Percentiles rank a stretch among this genome's conserved stretches.
phyloP scores from a whole-genome alignment of 2,797 vertebrate genomes.

The Harpagifer antarcticus region DNA sequence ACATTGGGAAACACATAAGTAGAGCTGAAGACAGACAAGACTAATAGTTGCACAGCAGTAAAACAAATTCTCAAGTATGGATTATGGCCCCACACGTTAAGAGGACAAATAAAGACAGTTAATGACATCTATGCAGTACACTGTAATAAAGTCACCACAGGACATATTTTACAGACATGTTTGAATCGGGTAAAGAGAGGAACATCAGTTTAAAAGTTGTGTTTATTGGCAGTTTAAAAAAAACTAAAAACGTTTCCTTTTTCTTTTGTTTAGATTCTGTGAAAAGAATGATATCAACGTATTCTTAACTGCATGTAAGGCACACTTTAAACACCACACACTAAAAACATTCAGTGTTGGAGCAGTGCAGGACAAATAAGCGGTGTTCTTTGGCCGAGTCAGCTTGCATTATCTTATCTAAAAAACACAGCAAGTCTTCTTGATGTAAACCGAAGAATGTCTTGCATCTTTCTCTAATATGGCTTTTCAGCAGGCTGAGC shows the following conservation, averaged over 20 bases:
- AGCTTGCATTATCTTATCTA: background rate
- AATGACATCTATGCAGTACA: background rate
- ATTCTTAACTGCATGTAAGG: constrained; percentile 49
- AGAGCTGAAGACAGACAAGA: background rate
- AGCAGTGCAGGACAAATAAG: constrained; percentile 28
- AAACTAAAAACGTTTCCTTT: constrained; percentile 18
- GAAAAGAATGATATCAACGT: constrained; percentile 18
- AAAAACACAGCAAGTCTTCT: background rate
- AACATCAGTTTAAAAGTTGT: constrained; percentile 1
- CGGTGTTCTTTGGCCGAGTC: constrained; percentile 47
- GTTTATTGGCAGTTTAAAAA: constrained; percentile 56
- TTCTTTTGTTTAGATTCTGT: constrained; percentile 15
- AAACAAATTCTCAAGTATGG: background rate
- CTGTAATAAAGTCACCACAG: background rate
- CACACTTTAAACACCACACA: constrained; percentile 37
- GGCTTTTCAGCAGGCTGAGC: background rate
- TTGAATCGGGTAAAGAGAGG: background rate
- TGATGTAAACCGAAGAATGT: background rate
- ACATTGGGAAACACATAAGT: background rate
- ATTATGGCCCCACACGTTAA: background rate
- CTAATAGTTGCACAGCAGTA: background rate
- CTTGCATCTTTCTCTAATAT: background rate
- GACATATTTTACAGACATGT: background rate
- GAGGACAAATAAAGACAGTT: background rate
- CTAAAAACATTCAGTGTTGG: constrained; percentile 19